Evolutionary conservation across 2,113 vertebrate species (phyloP).

Genomic region (Pseudois nayaur): DNA sequence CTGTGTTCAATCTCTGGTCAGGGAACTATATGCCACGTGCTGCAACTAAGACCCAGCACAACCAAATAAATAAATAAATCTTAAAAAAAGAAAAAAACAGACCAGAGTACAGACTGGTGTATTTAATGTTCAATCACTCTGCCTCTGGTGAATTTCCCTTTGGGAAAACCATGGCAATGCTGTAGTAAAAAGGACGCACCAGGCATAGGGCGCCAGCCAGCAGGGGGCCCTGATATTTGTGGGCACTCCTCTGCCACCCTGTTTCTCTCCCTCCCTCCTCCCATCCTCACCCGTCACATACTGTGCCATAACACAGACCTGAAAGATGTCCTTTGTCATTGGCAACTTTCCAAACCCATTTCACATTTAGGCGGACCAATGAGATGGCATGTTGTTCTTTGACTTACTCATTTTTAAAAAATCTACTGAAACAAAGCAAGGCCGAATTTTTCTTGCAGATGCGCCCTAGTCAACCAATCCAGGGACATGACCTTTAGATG

Average conservation of each 20-base stretch:
- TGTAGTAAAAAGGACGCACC: not conserved
- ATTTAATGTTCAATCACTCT: not conserved
- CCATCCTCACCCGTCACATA: too few species aligned
- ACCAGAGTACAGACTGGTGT: not conserved
- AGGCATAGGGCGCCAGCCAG: not conserved
- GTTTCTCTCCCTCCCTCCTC: not conserved
- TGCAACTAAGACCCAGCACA: not conserved
- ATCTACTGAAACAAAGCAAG: not conserved
- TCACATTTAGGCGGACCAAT: not conserved
- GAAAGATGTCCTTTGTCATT: not conserved
- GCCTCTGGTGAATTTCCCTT: not conserved
- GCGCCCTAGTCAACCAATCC: not conserved
- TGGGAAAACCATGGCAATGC: not conserved
- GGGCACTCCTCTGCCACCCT: not conserved
- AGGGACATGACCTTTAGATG: not conserved
- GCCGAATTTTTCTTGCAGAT: not conserved
- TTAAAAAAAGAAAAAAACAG: not conserved
- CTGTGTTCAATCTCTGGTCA: not conserved
- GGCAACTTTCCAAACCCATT: conserved; percentile 10
- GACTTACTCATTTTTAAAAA: not conserved
- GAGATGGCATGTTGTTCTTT: not conserved
- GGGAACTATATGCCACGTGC: not conserved
- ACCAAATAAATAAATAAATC: not conserved
- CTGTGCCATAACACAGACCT: not conserved
- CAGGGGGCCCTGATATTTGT: too few species aligned